Conservation (phyloP, 2,797 vertebrate genomes). For the Cottoperca gobio region DNA sequence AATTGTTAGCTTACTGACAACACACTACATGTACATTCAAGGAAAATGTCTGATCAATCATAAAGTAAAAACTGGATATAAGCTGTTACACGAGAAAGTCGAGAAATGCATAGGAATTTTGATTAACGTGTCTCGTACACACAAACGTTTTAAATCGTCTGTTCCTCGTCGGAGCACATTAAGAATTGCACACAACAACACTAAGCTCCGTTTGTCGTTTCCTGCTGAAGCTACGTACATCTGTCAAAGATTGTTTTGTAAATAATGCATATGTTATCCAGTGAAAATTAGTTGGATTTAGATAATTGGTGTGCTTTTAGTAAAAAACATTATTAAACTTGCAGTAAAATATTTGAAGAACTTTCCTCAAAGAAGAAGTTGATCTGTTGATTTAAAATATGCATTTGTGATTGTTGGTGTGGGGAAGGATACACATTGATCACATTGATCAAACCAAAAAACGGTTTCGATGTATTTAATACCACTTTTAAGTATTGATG, state of each 20-base stretch:
- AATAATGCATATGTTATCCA: not conserved
- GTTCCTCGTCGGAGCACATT: constrained; percentile 59
- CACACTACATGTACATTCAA: not conserved
- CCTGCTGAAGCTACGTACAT: constrained; percentile 11
- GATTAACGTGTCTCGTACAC: not conserved
- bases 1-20: not conserved
- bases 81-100: not conserved
- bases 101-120: not conserved
- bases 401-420: not conserved
- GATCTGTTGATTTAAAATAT: not conserved
- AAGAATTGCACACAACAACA: constrained; percentile 66
- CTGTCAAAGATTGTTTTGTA: not conserved
- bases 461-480: not conserved
- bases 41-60: not conserved
- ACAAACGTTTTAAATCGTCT: not conserved
- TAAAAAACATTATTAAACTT: not conserved
- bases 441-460: not conserved
- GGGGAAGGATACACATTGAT: no score
- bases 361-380: not conserved
- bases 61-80: not conserved
- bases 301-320: not conserved
- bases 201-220: constrained; percentile 38
- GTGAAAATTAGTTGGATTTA: not conserved
- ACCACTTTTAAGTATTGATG: not conserved
- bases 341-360: not conserved